Evolutionary conservation across 64 coral and sea anemone genomes (phyloP).

Genomic region (Trachythela sp.): DNA sequence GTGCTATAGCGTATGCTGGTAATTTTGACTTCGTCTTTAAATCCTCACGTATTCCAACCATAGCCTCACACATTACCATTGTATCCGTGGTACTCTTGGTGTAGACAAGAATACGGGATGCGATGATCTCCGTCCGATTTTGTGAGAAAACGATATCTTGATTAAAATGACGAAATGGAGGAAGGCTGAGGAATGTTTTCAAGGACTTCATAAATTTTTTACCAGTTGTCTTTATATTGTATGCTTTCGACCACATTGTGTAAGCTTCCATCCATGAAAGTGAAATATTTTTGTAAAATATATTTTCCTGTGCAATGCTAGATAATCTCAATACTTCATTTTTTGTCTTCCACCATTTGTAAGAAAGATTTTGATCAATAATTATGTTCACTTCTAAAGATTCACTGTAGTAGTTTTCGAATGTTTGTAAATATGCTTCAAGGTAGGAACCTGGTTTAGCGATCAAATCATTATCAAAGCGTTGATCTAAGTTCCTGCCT

Average conservation of each 20-base stretch:
- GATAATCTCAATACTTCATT: slow-evolving; percentile 45
- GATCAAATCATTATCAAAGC: neutral
- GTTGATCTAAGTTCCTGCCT: neutral
- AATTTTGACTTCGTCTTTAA: slow-evolving; percentile 42
- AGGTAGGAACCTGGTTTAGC: neutral
- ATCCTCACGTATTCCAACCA: slow-evolving; percentile 65
- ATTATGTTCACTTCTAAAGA: slow-evolving; percentile 53
- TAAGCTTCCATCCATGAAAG: slow-evolving; percentile 57
- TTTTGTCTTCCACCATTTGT: slow-evolving; percentile 31
- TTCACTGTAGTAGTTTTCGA: slow-evolving; percentile 45
- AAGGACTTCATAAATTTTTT: slow-evolving; percentile 44
- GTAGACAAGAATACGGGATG: slow-evolving; percentile 55
- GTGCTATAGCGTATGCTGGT: slow-evolving; percentile 40
- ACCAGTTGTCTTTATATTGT: slow-evolving; percentile 29
- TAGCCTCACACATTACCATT: slow-evolving; percentile 52
- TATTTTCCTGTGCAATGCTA: slow-evolving; percentile 41
- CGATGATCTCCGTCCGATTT: slow-evolving; percentile 25
- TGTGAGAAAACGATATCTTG: slow-evolving; percentile 49
- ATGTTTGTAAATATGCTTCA: slow-evolving; percentile 31
- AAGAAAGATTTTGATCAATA: slow-evolving; percentile 28
- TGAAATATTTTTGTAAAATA: slow-evolving; percentile 25
- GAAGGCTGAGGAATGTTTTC: slow-evolving; percentile 38
- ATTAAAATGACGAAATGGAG: slow-evolving; percentile 38
- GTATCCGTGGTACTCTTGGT: slow-evolving; percentile 43
- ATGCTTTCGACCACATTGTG: neutral